phyloP scores from a whole-genome alignment of 2,797 vertebrate species.

The Todus mexicanus region DNA sequence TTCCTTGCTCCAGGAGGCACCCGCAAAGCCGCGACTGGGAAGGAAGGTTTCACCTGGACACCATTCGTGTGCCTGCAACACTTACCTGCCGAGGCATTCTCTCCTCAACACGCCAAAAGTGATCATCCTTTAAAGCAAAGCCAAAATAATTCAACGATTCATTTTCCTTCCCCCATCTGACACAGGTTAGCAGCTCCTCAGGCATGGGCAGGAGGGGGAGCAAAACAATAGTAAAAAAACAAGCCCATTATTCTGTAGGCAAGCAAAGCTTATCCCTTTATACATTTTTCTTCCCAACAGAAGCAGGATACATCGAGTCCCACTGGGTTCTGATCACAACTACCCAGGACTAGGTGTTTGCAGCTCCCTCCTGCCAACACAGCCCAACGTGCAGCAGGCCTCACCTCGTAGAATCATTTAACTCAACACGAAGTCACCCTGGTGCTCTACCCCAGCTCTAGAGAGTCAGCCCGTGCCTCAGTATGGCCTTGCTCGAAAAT shows the following conservation, averaged over 20 bases:
- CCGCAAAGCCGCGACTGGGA: neutral
- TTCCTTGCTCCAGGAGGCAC: neutral
- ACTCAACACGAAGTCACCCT: neutral
- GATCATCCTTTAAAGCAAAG: slow-evolving; percentile 4
- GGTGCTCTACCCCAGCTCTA: slow-evolving; percentile 13
- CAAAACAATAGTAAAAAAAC: neutral
- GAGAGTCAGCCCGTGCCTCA: neutral
- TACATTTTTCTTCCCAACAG: neutral
- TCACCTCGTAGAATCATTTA: neutral
- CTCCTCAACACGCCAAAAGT: neutral
- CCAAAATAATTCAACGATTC: slow-evolving; percentile 6
- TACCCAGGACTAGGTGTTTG: neutral
- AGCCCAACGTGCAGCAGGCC: slow-evolving; percentile 13
- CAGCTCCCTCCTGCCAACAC: slow-evolving; percentile 19
- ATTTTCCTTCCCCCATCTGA: slow-evolving; percentile 25
- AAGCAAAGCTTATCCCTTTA: neutral
- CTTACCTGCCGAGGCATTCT: slow-evolving; percentile 15
- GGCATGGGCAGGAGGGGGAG: slow-evolving; percentile 5
- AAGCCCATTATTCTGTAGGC: neutral
- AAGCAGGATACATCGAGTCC: neutral
- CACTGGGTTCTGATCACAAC: slow-evolving; percentile 1
- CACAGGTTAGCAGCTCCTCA: slow-evolving; percentile 26
- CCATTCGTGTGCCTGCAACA: neutral
- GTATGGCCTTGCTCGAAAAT: slow-evolving; percentile 24
- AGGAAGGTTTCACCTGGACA: neutral